phyloP scores from a whole-genome alignment of 2,888 invertebrate genomes.

The Zaprionus bogoriensis region DNA sequence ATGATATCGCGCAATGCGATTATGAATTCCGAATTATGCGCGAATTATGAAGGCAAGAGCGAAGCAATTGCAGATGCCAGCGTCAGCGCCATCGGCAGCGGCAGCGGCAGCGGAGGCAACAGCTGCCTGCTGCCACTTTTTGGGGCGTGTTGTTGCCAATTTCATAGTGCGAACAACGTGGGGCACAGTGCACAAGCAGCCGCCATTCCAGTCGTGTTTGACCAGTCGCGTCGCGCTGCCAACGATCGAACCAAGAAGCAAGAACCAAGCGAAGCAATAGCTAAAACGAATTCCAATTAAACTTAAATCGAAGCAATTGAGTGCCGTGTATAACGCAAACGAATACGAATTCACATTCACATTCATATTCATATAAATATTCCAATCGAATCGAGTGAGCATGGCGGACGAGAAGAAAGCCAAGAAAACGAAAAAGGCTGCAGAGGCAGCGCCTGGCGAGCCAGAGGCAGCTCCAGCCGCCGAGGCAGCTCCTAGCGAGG shows the following conservation, averaged over 20 bases:
- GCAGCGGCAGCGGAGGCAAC: constrained; percentile 32
- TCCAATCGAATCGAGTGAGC: neutral
- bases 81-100: neutral
- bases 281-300: neutral
- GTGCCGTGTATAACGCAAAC: neutral
- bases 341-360: neutral
- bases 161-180: constrained; percentile 46
- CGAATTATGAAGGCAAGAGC: constrained; percentile 26
- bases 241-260: constrained; percentile 32
- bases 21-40: constrained; percentile 57
- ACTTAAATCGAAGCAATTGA: neutral
- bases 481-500: constrained; percentile 12
- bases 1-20: constrained; percentile 67
- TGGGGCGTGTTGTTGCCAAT: constrained; percentile 73
- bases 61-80: constrained; percentile 52
- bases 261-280: constrained; percentile 24
- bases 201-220: constrained; percentile 82
- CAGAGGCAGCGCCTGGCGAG: constrained; percentile 49
- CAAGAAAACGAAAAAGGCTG: constrained; percentile 80
- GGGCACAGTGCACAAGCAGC: constrained; percentile 71
- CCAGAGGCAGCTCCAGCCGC: constrained; percentile 36
- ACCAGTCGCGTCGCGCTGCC: constrained; percentile 77
- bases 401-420: constrained; percentile 81
- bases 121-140: constrained; percentile 42
- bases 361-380: neutral